Conservation (phyloP, 92 coral and sea anemone genomes). For the Heteractis magnifica region DNA sequence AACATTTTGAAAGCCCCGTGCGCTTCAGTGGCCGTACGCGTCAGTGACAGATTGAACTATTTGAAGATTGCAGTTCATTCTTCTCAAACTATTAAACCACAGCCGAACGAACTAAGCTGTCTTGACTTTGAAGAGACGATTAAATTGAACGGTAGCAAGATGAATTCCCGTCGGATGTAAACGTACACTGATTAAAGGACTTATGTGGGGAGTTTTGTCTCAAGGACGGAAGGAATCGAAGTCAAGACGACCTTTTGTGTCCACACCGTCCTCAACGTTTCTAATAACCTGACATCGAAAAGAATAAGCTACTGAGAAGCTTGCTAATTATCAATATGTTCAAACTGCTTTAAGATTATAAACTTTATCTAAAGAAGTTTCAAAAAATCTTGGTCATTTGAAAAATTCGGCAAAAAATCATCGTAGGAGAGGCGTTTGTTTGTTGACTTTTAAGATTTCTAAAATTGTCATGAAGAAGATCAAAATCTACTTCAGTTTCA, state of each 20-base stretch:
- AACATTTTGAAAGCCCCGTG: background rate
- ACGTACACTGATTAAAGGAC: background rate
- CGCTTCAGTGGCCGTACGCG: background rate
- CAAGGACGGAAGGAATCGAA: background rate
- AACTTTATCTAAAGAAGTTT: background rate
- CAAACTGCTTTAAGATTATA: conserved; percentile 11
- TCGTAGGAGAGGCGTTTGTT: background rate
- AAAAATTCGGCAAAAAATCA: background rate
- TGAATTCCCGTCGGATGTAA: conserved; percentile 14
- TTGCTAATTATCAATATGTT: conserved; percentile 15
- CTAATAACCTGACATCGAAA: background rate
- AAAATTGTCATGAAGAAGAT: background rate
- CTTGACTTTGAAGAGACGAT: conserved; percentile 1
- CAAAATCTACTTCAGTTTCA: background rate
- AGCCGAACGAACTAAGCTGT: background rate
- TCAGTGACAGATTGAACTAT: background rate
- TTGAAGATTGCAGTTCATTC: background rate
- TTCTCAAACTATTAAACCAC: background rate
- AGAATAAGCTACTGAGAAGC: background rate
- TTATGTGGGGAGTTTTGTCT: background rate
- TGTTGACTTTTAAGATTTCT: background rate
- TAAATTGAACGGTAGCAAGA: background rate
- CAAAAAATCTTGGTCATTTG: background rate
- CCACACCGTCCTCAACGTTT: background rate
- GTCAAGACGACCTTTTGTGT: background rate